Percentiles rank a stretch among this genome's conserved stretches.
phyloP scores from a whole-genome alignment of 2,888 invertebrate genomes.

The Chesias legatella region DNA sequence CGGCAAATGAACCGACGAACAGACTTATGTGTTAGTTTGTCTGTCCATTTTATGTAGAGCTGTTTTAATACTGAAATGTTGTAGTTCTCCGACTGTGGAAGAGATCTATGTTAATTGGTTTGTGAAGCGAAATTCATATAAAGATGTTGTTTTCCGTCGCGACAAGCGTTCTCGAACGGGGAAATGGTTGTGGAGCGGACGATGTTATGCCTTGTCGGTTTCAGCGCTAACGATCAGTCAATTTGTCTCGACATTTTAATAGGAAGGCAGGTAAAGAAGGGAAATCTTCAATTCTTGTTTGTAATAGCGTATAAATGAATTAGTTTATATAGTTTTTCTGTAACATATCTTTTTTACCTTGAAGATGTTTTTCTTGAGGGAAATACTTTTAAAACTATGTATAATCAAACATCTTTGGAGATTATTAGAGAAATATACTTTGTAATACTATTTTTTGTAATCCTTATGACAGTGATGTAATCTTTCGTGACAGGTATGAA shows the following conservation, averaged over 20 bases:
- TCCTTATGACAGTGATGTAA: no score
- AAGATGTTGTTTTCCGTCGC: slow-evolving; percentile 53
- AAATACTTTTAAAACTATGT: no score
- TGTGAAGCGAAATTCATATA: slow-evolving; percentile 57
- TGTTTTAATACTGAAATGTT: slow-evolving; percentile 15
- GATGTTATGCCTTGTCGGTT: slow-evolving; percentile 40
- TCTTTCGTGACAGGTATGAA: no score
- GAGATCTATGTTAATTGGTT: slow-evolving; percentile 27
- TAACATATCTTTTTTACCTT: no score
- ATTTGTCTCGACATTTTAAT: slow-evolving; percentile 23
- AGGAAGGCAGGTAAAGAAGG: slow-evolving; percentile 23
- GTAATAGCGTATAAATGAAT: no score
- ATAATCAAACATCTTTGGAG: no score
- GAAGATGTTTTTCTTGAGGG: no score
- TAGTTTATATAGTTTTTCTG: no score
- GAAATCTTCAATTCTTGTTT: not conserved
- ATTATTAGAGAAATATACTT: no score
- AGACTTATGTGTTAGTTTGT: slow-evolving; percentile 45
- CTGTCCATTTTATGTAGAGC: slow-evolving; percentile 41
- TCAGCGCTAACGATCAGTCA: slow-evolving; percentile 27
- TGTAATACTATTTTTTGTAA: no score
- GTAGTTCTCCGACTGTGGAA: slow-evolving; percentile 4
- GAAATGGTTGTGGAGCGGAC: slow-evolving; percentile 60
- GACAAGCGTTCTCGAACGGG: slow-evolving; percentile 51
- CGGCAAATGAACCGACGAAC: slow-evolving; percentile 60